phyloP scores from a whole-genome alignment of 37 sponge, comb jelly and placozoan genomes.

The Lycopodina hypogea region DNA sequence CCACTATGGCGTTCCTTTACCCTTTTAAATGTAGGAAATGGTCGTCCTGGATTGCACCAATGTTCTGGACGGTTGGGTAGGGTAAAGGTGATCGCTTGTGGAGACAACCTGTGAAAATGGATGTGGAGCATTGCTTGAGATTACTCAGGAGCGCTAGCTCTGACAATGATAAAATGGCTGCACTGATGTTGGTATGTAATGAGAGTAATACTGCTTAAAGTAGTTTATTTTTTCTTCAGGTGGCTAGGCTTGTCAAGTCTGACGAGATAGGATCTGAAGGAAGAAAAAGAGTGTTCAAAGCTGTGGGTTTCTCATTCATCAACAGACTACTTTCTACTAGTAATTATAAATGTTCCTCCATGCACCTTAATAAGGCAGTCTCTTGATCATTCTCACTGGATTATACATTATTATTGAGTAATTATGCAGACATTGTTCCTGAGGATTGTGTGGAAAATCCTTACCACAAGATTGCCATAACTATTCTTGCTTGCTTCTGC shows the following conservation, averaged over 20 bases:
- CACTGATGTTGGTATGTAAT: conserved; percentile 68
- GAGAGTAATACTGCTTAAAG: neutral
- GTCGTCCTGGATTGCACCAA: no score
- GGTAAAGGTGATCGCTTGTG: no score
- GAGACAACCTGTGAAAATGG: conserved; percentile 35
- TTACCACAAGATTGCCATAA: conserved; percentile 65
- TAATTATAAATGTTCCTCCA: no score
- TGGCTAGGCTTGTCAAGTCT: conserved; percentile 52
- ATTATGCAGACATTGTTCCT: conserved; percentile 23
- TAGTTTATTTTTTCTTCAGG: conserved; percentile 31
- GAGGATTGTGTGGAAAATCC: conserved; percentile 49
- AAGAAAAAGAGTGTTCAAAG: conserved; percentile 65
- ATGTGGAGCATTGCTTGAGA: conserved; percentile 31
- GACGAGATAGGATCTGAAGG: conserved; percentile 26
- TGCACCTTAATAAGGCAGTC: no score
- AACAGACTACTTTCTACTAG: conserved; percentile 68
- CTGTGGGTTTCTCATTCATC: conserved; percentile 74
- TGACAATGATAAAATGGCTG: conserved; percentile 78
- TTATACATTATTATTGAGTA: no score
- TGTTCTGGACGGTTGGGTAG: no score
- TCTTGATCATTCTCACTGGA: neutral
- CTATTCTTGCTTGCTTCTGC: conserved; percentile 74
- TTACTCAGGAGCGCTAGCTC: conserved; percentile 42
- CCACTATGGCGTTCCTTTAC: no score
- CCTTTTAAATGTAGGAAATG: no score